Evolutionary conservation across 2,113 vertebrate genomes (phyloP), one percentile per base, ranked within the genome.

Genomic region (Melanocharis versteri): DNA sequence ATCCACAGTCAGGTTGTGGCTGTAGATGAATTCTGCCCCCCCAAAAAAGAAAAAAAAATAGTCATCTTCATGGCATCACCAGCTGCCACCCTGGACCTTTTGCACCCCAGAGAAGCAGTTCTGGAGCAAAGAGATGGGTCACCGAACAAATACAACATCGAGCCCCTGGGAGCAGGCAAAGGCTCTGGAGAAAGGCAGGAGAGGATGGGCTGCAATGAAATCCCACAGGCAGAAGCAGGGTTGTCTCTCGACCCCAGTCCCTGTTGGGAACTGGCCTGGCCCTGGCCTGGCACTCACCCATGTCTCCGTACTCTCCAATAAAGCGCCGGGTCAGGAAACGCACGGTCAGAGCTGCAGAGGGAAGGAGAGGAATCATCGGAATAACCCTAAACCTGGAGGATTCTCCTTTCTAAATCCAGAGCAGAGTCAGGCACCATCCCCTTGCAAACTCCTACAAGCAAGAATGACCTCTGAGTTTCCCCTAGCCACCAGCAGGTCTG

Each of bases 251-350:
- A 35, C 10, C 50, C 54, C 88, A 45, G 23, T 19, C 45, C 57
- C 71, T 53, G 20, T 2, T 0, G 1, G 70, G 53, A 91, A 21
- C 31, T 6, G 6, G 54, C 16, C 87, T 57, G 73, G 39, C 30
- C 15, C 27, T 39, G 44, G 20, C 30, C 71, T 40, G 39, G 65
- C 84, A 97, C 97, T 97, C 91, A 99, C 99, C 98, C 56, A 98
- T 98, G 66, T 99, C 98, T 86, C 99, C 98, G 2, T 99, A 99
- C 83, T 99, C 99, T 57, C 99, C 98, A 2, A 99, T 99, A 92
- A 99, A 99, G 72, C 98, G 98, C 45, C 98, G 97, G 24, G 99
- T 99, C 44, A 99, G 94, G 89, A 99, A 98, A 47, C 99, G 98
- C 66, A 99, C 98, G 2, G 98, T 98, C 70, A 99, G 92, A 27